Percentiles rank a stretch among this genome's conserved stretches.
Evolutionary conservation across 2,113 vertebrate genomes (phyloP).

Genomic region (Coptodon rendalli): DNA sequence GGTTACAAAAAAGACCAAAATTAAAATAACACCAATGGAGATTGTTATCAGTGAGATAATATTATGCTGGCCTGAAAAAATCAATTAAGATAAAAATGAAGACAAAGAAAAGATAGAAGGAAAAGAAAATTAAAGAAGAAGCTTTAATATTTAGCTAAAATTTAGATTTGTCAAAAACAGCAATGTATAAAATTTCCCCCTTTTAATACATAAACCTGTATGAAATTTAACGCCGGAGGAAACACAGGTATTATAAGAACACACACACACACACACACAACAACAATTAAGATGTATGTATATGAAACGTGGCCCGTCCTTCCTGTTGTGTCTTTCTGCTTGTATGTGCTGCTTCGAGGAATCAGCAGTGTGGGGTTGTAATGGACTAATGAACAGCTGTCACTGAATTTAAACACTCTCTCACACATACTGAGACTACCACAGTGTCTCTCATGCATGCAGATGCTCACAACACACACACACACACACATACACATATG

Average conservation of each 20-base stretch:
- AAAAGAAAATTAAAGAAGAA: not conserved
- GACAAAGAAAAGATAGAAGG: not conserved
- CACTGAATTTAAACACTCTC: conserved; percentile 66
- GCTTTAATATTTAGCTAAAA: not conserved
- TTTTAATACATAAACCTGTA: not conserved
- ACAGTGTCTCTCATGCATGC: conserved; percentile 35
- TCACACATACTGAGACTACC: conserved; percentile 43
- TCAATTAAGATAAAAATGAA: not conserved
- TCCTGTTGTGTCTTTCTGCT: conserved; percentile 27
- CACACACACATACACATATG: not conserved
- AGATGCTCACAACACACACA: conserved; percentile 43
- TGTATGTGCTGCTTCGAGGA: conserved; percentile 54
- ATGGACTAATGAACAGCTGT: conserved; percentile 74
- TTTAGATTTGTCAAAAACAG: not conserved
- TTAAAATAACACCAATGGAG: not conserved
- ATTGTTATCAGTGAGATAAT: not conserved
- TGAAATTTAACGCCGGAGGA: not conserved
- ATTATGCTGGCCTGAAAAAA: not conserved
- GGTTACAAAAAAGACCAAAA: not conserved
- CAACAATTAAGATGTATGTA: not conserved
- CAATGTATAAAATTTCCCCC: not conserved
- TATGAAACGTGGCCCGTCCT: not conserved
- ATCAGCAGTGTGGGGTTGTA: conserved; percentile 70
- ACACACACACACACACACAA: not conserved
- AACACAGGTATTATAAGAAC: not conserved